Percentiles rank a stretch among this genome's conserved stretches.
phyloP scores from a whole-genome alignment of 2,113 vertebrate species.

The Lathamus discolor region DNA sequence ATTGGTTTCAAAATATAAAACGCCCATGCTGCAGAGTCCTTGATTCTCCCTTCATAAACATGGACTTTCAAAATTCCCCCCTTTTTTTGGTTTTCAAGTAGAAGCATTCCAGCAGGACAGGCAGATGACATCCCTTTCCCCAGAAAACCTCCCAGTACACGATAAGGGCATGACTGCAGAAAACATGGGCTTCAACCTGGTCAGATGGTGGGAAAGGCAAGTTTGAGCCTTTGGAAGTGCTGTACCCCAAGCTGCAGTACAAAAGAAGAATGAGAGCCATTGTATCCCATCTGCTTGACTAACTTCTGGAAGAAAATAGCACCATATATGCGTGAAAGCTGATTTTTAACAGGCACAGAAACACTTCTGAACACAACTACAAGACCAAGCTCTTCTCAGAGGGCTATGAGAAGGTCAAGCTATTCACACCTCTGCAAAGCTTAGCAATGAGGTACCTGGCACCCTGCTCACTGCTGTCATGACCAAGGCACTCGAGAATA shows the following conservation, averaged over 20 bases:
- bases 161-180: not conserved
- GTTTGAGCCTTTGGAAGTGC: not conserved
- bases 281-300: not conserved
- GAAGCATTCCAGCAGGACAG: not conserved
- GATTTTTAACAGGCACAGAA: not conserved
- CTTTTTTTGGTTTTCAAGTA: not conserved
- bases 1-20: not conserved
- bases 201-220: not conserved
- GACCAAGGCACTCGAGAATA: not conserved
- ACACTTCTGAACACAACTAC: not conserved
- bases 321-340: not conserved
- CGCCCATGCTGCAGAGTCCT: not conserved
- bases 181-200: not conserved
- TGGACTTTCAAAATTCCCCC: not conserved
- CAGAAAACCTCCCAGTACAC: rapidly evolving
- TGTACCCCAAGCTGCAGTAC: not conserved
- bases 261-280: not conserved
- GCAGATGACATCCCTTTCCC: not conserved
- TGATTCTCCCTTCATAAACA: not conserved
- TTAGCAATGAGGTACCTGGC: not conserved
- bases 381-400: not conserved
- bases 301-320: not conserved
- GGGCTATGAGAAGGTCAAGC: not conserved
- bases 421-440: not conserved
- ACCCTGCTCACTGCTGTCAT: not conserved